phyloP scores from a whole-genome alignment of 2,113 vertebrate genomes.

The Eulemur macaco region DNA sequence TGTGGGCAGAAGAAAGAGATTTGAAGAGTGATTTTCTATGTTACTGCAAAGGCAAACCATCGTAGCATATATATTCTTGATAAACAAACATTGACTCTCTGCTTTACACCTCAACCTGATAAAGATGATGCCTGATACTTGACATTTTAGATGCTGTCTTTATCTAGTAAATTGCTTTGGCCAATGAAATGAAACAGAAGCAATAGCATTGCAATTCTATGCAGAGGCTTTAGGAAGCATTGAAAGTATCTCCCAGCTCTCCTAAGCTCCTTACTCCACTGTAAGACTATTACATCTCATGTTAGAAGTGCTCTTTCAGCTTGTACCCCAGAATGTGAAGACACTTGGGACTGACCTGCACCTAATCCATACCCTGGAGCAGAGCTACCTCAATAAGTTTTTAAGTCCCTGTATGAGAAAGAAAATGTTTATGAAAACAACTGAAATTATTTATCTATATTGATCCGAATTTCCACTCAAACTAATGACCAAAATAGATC shows the following conservation, averaged over 20 bases:
- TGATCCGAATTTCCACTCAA: background rate
- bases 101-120: background rate
- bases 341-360: too few relatives aligned
- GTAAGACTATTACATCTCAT: background rate
- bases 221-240: background rate
- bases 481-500: background rate
- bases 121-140: background rate
- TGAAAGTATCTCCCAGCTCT: background rate
- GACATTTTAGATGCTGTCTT: background rate
- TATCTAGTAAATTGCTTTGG: background rate
- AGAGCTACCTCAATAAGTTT: background rate
- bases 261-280: background rate
- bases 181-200: background rate
- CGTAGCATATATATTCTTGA: background rate
- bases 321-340: background rate
- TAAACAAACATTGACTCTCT: background rate
- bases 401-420: background rate
- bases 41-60: background rate
- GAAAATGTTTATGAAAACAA: background rate
- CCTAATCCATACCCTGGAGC: background rate
- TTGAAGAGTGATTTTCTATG: background rate
- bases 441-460: background rate
- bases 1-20: background rate
- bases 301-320: background rate
- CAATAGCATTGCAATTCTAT: background rate